Base-by-base conservation (phyloP, 2,888 invertebrate species). In the Sarcophaga caerulescens region DNA sequence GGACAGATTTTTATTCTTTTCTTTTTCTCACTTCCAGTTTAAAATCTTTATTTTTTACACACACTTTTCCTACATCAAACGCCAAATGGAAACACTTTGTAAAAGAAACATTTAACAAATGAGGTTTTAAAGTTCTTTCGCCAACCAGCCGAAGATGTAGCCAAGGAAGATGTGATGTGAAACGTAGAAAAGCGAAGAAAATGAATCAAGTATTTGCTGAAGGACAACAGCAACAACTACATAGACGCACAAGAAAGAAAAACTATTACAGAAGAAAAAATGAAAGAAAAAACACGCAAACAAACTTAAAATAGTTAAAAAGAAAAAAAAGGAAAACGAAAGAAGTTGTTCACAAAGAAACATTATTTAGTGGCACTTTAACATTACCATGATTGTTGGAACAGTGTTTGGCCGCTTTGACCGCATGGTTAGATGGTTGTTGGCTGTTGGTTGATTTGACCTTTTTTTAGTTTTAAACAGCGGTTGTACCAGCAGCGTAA, bases 361-460 rank as follows among this genome's bases (percentile, higher is more conserved):
- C 78, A 85, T 76, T 85, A 82, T 79, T 85, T 76, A 76, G 79
- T 76, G 80, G 80, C 83, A 80, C 79, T 81, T 78, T 70, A 78
- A 25, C 78, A 79, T 73, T 75, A 70, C 82, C 65, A 71, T 74
- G 71, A 82, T 66, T 82, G 77, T 63, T 73, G 21, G 35, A 63
- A 57, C 82, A 71, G 57, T 74, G 79, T 76, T 80, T 76, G 85
- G 5, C 14, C 21, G 70, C 44, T 44, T 35, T 17, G 66, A n/a
- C 19, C 44, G 19, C 4, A 35, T n/a, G n/a, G n/a, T 35, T 45
- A 35, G 44, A 14, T 52, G 17, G 52, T 52, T 52, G 11, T 66
- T n/a, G 10, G n/a, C 66, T 45, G n/a, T n/a, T n/a, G 66, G 44
- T 52, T 52, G 17, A 5, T 52, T 52, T 52, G 52, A 59, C 11